Conservation (phyloP, 1,140 invertebrate species). For the Lepidurus couesii region DNA sequence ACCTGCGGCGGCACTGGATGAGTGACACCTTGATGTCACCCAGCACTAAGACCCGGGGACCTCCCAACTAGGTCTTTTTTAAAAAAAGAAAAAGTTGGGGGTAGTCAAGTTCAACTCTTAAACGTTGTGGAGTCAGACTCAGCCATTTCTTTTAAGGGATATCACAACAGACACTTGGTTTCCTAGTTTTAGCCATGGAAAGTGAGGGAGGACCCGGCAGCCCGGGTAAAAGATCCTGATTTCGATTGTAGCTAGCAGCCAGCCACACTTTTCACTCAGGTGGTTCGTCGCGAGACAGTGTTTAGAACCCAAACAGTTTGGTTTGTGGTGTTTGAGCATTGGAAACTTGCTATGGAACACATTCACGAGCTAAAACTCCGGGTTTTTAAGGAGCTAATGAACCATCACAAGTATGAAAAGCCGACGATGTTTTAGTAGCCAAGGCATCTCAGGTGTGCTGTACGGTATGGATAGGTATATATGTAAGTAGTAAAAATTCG, state of each 20-base stretch:
- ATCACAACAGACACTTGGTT: neutral
- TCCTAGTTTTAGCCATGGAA: neutral
- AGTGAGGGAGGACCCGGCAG: neutral
- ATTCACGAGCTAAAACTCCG: neutral
- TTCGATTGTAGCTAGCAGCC: neutral
- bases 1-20: conserved; percentile 3
- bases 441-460: neutral
- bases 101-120: neutral
- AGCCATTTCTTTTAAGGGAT: neutral
- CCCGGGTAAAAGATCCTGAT: neutral
- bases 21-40: conserved; percentile 13
- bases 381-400: neutral
- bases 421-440: conserved; percentile 21
- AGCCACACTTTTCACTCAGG: neutral
- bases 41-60: neutral
- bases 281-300: neutral
- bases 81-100: neutral
- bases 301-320: neutral
- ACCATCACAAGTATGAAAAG: conserved; percentile 14
- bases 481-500: neutral
- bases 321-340: neutral
- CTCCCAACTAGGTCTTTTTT: neutral
- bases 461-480: neutral
- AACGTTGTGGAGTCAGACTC: neutral
- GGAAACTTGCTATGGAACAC: neutral